Evolutionary conservation across 2,113 vertebrate genomes (phyloP), one percentile per base, ranked within the genome.

Genomic region (Tympanuchus pallidicinctus): DNA sequence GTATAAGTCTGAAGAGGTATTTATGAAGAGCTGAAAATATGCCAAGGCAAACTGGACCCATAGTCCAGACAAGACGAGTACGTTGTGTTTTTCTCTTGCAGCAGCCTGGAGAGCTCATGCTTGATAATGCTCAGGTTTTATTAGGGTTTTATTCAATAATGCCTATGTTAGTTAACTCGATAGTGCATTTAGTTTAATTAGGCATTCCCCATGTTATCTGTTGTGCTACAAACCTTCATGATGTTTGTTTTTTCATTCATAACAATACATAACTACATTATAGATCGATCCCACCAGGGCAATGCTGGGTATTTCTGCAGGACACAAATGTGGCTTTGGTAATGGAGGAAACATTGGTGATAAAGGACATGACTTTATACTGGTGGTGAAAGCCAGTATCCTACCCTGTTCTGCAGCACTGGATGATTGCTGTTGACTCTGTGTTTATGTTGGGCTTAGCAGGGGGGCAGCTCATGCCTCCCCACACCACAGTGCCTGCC

Each of bases 181-280:
- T 88, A 38, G 15, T 77, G 42, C 27, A 61, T 91, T 83, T 22
- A 4, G 22, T 54, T 94, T 89, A 92, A 72, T 92, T 84, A 93
- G 56, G 25, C 42, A 52, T 77, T 92, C 47, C 56, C n/a, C 8
- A 4, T 1, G 2, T 93, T 93, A 78, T 3, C 42, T 77, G 0
- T 91, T 91, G 86, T 88, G 59, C 72, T 77, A 43, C 38, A 82
- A 71, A 90, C 28, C 28, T 67, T 45, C 6, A 1, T 67, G 38
- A 5, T 45, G 42, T 70, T 87, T 73, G 59, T 0, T 8, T 64
- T 64, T 28, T 86, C n/a, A 82, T 63, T 67, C 50, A 78, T 80
- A 79, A 13, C 60, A 71, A 77, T 77, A 43, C 10, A 1, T 86
- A 83, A 81, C 38, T 52, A 22, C 18, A 5, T 86, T 77, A 11